phyloP scores from a whole-genome alignment of 2,113 vertebrate genomes.

The Notarius lentiginosus region DNA sequence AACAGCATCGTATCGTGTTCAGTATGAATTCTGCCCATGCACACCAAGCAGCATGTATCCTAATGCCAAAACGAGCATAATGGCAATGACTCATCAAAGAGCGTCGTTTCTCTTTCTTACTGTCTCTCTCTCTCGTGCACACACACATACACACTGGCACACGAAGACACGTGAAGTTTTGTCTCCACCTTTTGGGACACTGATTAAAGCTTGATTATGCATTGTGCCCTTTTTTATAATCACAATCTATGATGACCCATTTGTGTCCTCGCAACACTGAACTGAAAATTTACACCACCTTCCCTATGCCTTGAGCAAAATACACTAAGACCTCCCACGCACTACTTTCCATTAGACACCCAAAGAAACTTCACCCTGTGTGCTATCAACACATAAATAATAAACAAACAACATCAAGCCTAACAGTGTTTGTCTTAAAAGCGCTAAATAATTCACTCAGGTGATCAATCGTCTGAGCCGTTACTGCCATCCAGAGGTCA shows the following conservation, averaged over 20 bases:
- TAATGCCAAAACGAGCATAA: slow-evolving; percentile 27
- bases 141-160: background rate
- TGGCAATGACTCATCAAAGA: slow-evolving; percentile 34
- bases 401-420: slow-evolving; percentile 65
- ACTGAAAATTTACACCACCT: slow-evolving; percentile 52
- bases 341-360: slow-evolving; percentile 60
- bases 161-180: background rate
- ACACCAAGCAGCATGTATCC: slow-evolving; percentile 12
- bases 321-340: slow-evolving; percentile 71
- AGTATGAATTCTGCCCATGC: slow-evolving; percentile 12
- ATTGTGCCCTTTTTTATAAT: slow-evolving; percentile 2
- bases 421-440: slow-evolving; percentile 67
- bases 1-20: background rate
- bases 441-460: slow-evolving; percentile 72
- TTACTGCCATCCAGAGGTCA: slow-evolving; percentile 73
- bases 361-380: slow-evolving; percentile 55
- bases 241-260: background rate
- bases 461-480: slow-evolving; percentile 55
- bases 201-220: slow-evolving; percentile 45
- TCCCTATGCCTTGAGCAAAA: slow-evolving; percentile 58
- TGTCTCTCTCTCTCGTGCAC: no score
- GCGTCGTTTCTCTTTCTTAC: slow-evolving; percentile 13
- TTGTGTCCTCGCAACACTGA: slow-evolving; percentile 26
- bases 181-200: slow-evolving; percentile 23
- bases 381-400: slow-evolving; percentile 67